Base-by-base conservation (phyloP, 1,140 invertebrate species). In the Papilio glaucus region DNA sequence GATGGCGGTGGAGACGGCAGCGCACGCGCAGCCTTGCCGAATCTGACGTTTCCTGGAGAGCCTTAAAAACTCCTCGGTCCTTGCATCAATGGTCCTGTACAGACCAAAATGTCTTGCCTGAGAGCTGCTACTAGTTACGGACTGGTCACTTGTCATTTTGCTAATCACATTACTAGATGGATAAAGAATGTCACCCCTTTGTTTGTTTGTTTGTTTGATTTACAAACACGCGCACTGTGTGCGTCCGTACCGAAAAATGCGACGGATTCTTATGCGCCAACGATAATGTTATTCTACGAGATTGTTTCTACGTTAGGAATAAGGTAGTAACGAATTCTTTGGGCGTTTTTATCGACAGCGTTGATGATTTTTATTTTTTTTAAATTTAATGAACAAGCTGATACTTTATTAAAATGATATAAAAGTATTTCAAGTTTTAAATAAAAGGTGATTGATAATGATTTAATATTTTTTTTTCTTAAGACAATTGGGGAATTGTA, bases 21-120 rank as follows among this genome's bases (percentile, higher is more conserved):
- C 90, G 72, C 90, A 92, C 0, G 84, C 81, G 81, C 90, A 92
- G 79, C 90, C 90, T 77, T 90, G 90, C 49, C 80, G 78, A 0
- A 92, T 84, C 77, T 92, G 90, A 1, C 87, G 72, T 65, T 83
- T 87, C 74, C 83, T 88, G 1, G 90, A 92, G 24, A 90, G 72
- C 73, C 81, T 86, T 15, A 91, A 77, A 72, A 92, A 92, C 81
- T 92, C 88, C 75, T 91, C 88, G 1, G 90, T 92, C 75, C 82
- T 86, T 9, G 86, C 83, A 62, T 92, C 90, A 9, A 92, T 91
- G 24, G 81, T 90, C 60, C 88, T 82, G 81, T 93, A 93, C 62
- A 93, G 72, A 4, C 90, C 90, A 72, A 93, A 90, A 67, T 90
- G 87, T n/a, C 85, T 77, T 18, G 89, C 73, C 18, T 76, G 63